Base-by-base conservation (phyloP, 1,140 invertebrate genomes). In the Ditylenchus dipsaci region DNA sequence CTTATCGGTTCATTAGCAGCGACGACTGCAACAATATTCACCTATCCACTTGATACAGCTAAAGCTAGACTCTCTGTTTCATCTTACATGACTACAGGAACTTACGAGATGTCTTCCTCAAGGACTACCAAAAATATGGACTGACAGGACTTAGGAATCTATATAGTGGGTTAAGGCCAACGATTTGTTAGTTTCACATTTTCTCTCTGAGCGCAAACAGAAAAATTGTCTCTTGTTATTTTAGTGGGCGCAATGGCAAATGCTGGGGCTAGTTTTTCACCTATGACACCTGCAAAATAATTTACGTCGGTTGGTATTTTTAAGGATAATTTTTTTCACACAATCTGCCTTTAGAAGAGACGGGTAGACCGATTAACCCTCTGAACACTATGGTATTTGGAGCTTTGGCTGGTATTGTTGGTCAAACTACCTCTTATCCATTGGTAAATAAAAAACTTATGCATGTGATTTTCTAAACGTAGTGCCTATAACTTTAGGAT, bases 241-340 rank as follows among this genome's bases (percentile, higher is more conserved):
- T n/a, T n/a, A n/a, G n/a, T 94, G 0, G 95, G 95, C 1, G 92
- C 95, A 0, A 91, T 97, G 77, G 93, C 93, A 0, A 98, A 98
- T 85, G 94, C 95, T 13, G 95, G 95, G 11, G 90, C 90, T 59
- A 94, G 92, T 49, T 99, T 85, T 97, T 91, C 83, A 96, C 93
- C 0, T 98, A 95, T 84, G 95, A 97, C 85, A 90, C 90, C 23
- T 85, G 96, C 3, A 97, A 97, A 85, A 87, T 89, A 61, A 84
- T 88, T 67, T 88, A 93, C 82, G 85, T 86, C 81, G 90, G 92
- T 93, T 84, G 53, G 63, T 5, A 15, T 26, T 76, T 64, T 30
- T 45, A 27, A 1, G 13, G 30, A 29, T 30, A 61, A 21, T 7
- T 63, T 45, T 15, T 9, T 1, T 26, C 57, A 49, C 56, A 47